These are phyloP conservation scores for Ormyrus labotus DNA, from an alignment of 2,888 invertebrate genomes.

Conservation along the genomic window DNA sequence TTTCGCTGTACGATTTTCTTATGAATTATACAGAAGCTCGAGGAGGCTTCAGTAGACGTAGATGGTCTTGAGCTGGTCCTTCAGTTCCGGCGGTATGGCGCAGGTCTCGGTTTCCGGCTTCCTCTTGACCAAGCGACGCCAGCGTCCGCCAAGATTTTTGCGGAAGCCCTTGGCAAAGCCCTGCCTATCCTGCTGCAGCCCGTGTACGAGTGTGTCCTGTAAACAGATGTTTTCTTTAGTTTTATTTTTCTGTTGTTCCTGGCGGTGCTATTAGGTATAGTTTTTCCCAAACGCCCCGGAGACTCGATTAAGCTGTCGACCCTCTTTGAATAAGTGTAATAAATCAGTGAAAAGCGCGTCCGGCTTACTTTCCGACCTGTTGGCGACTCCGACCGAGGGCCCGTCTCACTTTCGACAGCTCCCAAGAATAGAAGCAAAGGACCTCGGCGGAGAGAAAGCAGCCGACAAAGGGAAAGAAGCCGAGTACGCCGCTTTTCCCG, in stretches of 20 bases:
- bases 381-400: too few relatives aligned
- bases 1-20: neutral
- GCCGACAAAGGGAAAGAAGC: too few relatives aligned
- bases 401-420: too few relatives aligned
- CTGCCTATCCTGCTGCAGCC: conserved; percentile 80
- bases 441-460: too few relatives aligned
- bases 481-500: too few relatives aligned
- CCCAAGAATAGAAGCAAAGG: too few relatives aligned
- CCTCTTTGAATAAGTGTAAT: too few relatives aligned
- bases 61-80: conserved; percentile 91
- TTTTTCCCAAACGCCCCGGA: too few relatives aligned
- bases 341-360: too few relatives aligned
- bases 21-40: neutral
- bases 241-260: neutral
- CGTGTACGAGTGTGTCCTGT: conserved; percentile 88
- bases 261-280: too few relatives aligned
- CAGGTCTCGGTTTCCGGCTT: conserved; percentile 89
- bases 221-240: conserved; percentile 61
- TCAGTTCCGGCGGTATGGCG: conserved; percentile 90
- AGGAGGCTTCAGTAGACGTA: conserved; percentile 84
- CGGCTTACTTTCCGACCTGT: too few relatives aligned
- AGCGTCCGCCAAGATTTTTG: conserved; percentile 90
- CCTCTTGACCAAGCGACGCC: conserved; percentile 90
- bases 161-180: conserved; percentile 88
- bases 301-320: too few relatives aligned